Conservation (phyloP, 2,113 vertebrate species). For the Phyllopteryx taeniolatus region DNA sequence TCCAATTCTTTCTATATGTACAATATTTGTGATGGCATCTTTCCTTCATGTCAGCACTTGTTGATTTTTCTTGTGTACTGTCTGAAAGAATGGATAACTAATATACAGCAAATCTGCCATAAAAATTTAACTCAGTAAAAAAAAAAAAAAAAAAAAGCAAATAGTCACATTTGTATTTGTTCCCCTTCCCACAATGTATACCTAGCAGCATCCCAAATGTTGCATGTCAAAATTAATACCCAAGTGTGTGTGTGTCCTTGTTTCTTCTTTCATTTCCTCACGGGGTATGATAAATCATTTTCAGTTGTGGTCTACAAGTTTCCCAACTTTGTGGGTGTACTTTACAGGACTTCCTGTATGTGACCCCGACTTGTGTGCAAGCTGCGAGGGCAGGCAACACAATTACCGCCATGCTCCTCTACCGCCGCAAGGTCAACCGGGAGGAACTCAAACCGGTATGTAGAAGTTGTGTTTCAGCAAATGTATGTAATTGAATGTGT, state of each 20-base stretch:
- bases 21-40: background rate
- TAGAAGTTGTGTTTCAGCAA: background rate
- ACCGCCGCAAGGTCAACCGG: conserved; percentile 86
- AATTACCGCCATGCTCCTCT: conserved; percentile 86
- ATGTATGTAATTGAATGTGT: background rate
- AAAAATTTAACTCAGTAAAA: no score
- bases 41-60: background rate
- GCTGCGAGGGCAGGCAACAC: conserved; percentile 90
- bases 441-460: conserved; percentile 91
- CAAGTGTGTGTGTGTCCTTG: no score
- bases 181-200: no score
- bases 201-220: no score
- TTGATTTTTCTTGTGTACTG: background rate
- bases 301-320: background rate
- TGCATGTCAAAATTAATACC: no score
- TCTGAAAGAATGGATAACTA: background rate
- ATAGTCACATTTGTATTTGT: background rate
- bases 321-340: background rate
- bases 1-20: background rate
- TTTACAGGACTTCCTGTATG: conserved; percentile 83
- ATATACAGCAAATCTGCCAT: no score
- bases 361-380: conserved; percentile 81
- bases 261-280: background rate
- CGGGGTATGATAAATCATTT: background rate
- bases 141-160: background rate